Evolutionary conservation across 2,797 vertebrate genomes (phyloP), one percentile per base, ranked within the genome.

Genomic region (Brotogeris chrysoptera): DNA sequence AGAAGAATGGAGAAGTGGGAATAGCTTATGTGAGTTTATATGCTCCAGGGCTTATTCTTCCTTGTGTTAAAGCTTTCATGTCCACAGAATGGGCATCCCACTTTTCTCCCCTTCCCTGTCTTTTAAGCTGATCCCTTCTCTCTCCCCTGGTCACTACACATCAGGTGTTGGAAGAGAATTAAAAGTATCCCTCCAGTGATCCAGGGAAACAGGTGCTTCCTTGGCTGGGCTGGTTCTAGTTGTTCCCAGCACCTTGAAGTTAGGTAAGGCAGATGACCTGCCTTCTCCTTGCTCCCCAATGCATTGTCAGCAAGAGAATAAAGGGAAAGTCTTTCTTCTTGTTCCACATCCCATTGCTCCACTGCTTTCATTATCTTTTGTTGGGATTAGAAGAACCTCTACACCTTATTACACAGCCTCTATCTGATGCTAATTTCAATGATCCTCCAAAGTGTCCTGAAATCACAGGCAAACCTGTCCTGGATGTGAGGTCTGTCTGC

Each of bases 1-100:
- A 93, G 69, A 55, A 91, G 69, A 95, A 92, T 5, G 3, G 72
- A 81, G 88, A 72, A 92, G 12, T 53, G 70, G 91, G 93, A 94
- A 76, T 87, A 88, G 47, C 1, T 92, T 10, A 5, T 41, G 38
- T 46, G 69, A 5, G 23, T 25, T 36, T 55, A 85, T 30, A 38
- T 57, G 60, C 89, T 85, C 34, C 71, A 80, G 84, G 74, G 50
- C 5, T 94, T 49, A 7, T 7, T 77, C 30, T 38, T 92, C 50
- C 64, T 88, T 64, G 16, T 23, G 23, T 24, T 87, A 5, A 88
- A 91, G n/a, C 39, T 95, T 91, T 85, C 66, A 70, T 89, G 55
- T 41, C 24, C 50, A 24, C 19, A 44, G 16, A 4, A 2, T 61
- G 49, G 16, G 14, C 7, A 55, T 13, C 38, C 3, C 34, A 66